These are phyloP conservation scores for Margarornis squamiger DNA, from an alignment of 2,797 vertebrate species.

Conservation along the genomic window DNA sequence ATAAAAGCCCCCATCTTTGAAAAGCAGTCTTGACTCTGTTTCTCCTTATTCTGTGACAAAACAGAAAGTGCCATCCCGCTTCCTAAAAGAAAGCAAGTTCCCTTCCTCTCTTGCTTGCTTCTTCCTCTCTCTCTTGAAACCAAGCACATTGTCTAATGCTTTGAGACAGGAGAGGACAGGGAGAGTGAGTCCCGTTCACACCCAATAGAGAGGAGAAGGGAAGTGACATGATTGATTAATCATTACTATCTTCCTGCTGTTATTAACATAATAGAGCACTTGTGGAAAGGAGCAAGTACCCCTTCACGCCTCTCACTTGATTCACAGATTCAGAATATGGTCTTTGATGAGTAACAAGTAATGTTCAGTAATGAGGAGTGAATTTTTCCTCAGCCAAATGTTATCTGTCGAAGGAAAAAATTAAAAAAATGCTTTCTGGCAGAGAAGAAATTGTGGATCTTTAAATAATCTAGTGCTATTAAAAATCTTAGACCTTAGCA, in stretches of 20 bases:
- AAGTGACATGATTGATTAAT: background rate
- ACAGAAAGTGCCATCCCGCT: background rate
- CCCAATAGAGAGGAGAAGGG: background rate
- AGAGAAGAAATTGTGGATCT: background rate
- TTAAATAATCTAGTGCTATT: background rate
- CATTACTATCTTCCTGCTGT: background rate
- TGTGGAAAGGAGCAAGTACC: background rate
- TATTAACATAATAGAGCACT: background rate
- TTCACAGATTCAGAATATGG: background rate
- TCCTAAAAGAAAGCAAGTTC: background rate
- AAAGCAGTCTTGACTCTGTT: background rate
- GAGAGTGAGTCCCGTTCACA: background rate
- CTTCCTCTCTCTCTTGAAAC: background rate
- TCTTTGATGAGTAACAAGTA: background rate
- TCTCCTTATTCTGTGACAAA: background rate
- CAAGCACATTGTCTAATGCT: background rate
- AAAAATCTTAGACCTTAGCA: background rate
- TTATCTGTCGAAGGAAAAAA: background rate
- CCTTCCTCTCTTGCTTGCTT: background rate
- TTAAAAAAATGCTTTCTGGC: background rate
- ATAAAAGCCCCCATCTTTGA: background rate
- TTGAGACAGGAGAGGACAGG: background rate
- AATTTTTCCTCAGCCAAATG: background rate
- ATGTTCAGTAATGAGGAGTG: background rate
- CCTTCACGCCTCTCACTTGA: background rate